Evolutionary conservation across 2,113 vertebrate species (phyloP), one percentile per base, ranked within the genome.

Genomic region (Mola mola): DNA sequence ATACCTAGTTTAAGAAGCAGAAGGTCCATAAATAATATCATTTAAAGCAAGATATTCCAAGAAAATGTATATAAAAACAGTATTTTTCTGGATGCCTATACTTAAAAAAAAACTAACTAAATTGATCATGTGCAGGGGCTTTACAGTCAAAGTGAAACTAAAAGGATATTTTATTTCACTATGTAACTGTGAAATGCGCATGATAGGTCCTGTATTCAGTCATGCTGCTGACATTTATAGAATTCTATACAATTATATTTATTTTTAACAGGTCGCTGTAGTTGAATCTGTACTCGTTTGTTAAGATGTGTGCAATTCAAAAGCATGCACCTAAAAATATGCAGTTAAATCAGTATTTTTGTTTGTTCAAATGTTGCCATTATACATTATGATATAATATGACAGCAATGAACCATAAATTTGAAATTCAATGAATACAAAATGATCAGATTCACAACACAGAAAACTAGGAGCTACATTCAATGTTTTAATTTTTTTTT

Each of bases 141-240:
- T 79, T 19, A n/a, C 25, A 66, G 48, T 76, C 58, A 74, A 73
- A 70, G 48, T 72, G 56, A 75, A 57, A 28, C 33, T 63, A 26
- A 64, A 78, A 75, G 24, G 8, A 6, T 58, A 20, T 60, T 72
- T 69, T 29, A 66, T 36, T 66, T 50, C 49, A 52, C 48, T 44
- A 72, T 37, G 49, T 61, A 62, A 73, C 29, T 80, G 82, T 81
- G 82, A 72, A 87, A 81, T 19, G 7, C 69, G 67, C 53, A 59
- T 40, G 24, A 40, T 31, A 79, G 84, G 75, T 79, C 79, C 79
- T n/a, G 17, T 80, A 76, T 69, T 57, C 51, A 77, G 76, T 60
- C 56, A 65, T 66, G 66, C 42, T 60, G 69, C 70, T 67, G 64
- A 63, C 28, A 24, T 44, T 63, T 24, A 31, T 29, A 73, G 56